Evolutionary conservation across 2,888 invertebrate species (phyloP), one percentile per base, ranked within the genome.

Genomic region (Myathropa florea): DNA sequence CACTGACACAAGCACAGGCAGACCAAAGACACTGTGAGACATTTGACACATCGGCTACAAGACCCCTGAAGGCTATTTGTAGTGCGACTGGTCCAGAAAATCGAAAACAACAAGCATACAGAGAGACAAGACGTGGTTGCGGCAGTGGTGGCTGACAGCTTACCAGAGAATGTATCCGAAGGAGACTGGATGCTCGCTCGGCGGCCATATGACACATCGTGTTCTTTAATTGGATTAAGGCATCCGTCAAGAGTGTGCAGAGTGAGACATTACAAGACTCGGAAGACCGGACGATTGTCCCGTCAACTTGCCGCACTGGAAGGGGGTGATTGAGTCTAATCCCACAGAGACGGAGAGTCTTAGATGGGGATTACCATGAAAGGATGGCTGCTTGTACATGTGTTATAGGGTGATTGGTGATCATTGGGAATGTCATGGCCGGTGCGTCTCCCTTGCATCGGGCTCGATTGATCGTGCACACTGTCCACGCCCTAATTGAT

Each of bases 221-320:
- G 83, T 88, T 88, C 84, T 88, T 88, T 89, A 89, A 89, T 89
- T 89, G 89, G 89, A 89, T 89, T 89, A 89, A 88, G 88, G 88
- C 89, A 89, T 89, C 89, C 88, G 88, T 89, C 89, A 83, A 79
- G 76, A 68, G 36, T 82, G 65, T 30, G 70, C 61, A 73, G 82
- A 86, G 86, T 86, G 67, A 86, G 86, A 79, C 83, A 70, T 86
- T 83, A 79, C 73, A 64, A 57, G 81, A 73, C 77, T 26, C 64
- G 68, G 72, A 70, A 71, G 71, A 76, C 55, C 76, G 46, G 53
- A 71, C 57, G 55, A 57, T 72, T 57, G 68, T n/a, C 46, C 67
- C 65, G 83, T 86, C 86, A 83, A 71, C 86, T 79, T 83, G 83
- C 70, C 78, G 83, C 83, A 79, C 65, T 67, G 70, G 46, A 18